Evolutionary conservation across 2,797 vertebrate species (phyloP).

Genomic region (Pelobates cultripes): DNA sequence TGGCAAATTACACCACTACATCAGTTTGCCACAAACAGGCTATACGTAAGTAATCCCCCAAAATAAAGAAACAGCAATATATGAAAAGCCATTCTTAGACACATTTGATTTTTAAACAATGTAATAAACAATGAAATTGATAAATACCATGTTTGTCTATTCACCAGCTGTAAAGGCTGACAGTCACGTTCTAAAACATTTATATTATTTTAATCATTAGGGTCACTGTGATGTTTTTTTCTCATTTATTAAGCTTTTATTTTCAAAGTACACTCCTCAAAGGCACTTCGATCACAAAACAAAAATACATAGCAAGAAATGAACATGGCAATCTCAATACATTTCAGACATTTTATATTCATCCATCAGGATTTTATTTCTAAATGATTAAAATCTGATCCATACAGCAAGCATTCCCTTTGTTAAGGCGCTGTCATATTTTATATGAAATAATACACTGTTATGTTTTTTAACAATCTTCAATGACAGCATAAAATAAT

Average conservation of each 20-base stretch:
- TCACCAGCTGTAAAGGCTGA: neutral
- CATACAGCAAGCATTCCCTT: conserved; percentile 36
- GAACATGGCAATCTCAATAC: conserved; percentile 47
- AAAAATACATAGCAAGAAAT: conserved; percentile 55
- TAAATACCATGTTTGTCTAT: neutral
- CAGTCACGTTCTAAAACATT: conserved; percentile 11
- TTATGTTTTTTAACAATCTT: conserved; percentile 39
- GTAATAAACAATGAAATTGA: neutral
- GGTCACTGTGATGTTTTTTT: conserved; percentile 30
- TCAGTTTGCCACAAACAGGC: no score
- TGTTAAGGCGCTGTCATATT: conserved; percentile 46
- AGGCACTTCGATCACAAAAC: conserved; percentile 57
- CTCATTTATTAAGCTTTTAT: conserved; percentile 53
- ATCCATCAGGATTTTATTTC: conserved; percentile 10
- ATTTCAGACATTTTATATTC: conserved; percentile 42
- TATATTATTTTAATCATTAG: conserved; percentile 30
- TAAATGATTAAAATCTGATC: conserved; percentile 30
- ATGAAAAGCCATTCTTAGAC: no score
- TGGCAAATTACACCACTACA: no score
- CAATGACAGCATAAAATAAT: conserved; percentile 41
- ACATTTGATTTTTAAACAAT: no score
- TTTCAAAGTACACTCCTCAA: conserved; percentile 58
- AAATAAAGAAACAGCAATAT: no score
- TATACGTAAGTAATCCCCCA: no score
- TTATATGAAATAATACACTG: conserved; percentile 42